phyloP scores from a whole-genome alignment of 2,888 invertebrate genomes.

The Drosophila histrio region DNA sequence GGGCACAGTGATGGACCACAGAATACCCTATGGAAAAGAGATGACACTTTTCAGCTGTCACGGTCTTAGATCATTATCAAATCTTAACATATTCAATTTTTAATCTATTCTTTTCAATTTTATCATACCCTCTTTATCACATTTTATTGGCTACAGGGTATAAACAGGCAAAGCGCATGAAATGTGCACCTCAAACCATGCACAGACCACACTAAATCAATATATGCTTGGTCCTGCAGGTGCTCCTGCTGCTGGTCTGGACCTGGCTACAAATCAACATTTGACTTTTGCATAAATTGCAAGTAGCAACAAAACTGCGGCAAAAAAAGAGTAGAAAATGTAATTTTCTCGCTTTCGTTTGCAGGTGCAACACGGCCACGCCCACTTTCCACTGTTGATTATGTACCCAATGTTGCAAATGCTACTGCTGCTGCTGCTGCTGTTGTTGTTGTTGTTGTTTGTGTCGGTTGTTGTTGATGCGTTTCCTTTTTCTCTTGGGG shows the following conservation, averaged over 20 bases:
- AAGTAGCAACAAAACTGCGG: slow-evolving; percentile 59
- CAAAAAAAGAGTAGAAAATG: slow-evolving; percentile 48
- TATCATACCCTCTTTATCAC: background rate
- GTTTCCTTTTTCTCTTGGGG: background rate
- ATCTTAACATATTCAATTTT: no score
- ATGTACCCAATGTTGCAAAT: slow-evolving; percentile 21
- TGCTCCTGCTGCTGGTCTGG: background rate
- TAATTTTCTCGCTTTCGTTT: slow-evolving; percentile 70
- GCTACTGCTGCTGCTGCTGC: background rate
- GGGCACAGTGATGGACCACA: background rate
- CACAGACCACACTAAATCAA: slow-evolving; percentile 65
- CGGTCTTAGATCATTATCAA: no score
- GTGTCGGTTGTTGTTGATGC: background rate
- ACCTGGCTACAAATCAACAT: slow-evolving; percentile 76
- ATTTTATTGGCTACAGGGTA: slow-evolving; percentile 6
- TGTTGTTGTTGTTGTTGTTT: slow-evolving; percentile 31
- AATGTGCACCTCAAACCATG: slow-evolving; percentile 7
- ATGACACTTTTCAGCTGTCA: no score
- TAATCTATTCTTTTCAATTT: no score
- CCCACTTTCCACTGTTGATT: slow-evolving; percentile 56
- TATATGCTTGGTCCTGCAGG: slow-evolving; percentile 42
- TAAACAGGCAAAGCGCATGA: slow-evolving; percentile 23
- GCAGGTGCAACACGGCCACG: slow-evolving; percentile 50
- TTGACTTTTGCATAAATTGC: slow-evolving; percentile 80
- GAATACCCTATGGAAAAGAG: slow-evolving; percentile 15